Base-by-base conservation (phyloP, 2,113 vertebrate species). In the Pogonocichla stellata region DNA sequence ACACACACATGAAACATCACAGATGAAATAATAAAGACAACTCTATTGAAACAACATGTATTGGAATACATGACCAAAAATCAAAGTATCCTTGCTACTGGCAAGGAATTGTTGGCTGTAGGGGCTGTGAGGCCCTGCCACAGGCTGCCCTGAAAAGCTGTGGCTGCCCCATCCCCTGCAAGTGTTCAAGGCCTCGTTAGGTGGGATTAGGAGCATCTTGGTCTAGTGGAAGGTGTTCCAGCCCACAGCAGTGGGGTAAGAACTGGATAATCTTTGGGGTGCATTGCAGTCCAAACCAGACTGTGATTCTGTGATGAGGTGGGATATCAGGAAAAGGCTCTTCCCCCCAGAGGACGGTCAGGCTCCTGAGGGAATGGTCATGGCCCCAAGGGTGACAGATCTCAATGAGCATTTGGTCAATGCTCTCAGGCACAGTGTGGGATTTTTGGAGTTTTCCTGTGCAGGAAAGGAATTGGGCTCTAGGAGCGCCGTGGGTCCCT, bases 401-500 rank as follows among this genome's bases (percentile, higher is more conserved):
- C 42, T 50, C 31, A 18, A 1, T 8, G 28, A 47, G 24, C 0
- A 0, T 50, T 65, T 73, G 33, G 18, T 51, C 19, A 6, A 42
- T 42, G 40, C 15, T 42, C 40, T 16, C 40, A 45, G 19, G 36
- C 33, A 50, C 12, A 29, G 4, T 1, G 10, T 51, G 28, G 5
- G 10, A 23, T 60, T 45, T 73, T 20, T 29, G 23, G 2, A 6
- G 8, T 20, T 73, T 53, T 60, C 19, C 24, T 53, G 1, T 58
- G 36, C 43, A 80, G 9, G 22, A 19, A 15, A 29, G 9, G n/a
- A 67, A 6, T 2, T 53, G 47, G 38, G 16, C 19, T 38, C 0
- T 0, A 28, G 19, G 22, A 67, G 53, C 16, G 3, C 33, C 0
- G 0, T 14, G 11, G 10, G 14, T 31, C 53, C 14, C 45, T 47